These are phyloP conservation scores for Sorex fumeus DNA, from an alignment of 2,113 vertebrate species.

Conservation along the genomic window DNA sequence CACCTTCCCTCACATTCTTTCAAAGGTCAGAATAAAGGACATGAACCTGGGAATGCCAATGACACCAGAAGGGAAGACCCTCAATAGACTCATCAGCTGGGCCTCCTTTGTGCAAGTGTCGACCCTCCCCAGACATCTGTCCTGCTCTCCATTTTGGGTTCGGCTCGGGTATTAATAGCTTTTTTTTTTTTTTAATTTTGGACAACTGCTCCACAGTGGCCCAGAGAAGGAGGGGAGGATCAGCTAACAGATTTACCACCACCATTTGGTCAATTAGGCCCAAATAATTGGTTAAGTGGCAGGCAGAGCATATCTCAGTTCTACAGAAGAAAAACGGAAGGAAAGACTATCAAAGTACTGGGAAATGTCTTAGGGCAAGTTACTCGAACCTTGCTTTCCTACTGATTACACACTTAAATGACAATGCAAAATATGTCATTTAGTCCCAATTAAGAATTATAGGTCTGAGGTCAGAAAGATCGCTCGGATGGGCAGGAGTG, in stretches of 20 bases:
- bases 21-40: conserved; percentile 74
- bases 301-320: not conserved
- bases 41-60: conserved; percentile 54
- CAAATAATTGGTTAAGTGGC: conserved; percentile 16
- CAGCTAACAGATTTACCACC: conserved; percentile 21
- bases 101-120: conserved; percentile 13
- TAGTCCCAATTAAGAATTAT: conserved; percentile 16
- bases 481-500: no score
- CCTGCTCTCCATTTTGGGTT: not conserved
- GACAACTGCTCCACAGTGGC: conserved; percentile 15
- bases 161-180: not conserved
- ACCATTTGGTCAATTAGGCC: not conserved
- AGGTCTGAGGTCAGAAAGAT: not conserved
- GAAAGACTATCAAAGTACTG: not conserved
- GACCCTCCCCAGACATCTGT: not conserved
- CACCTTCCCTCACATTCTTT: conserved; percentile 61
- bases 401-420: not conserved
- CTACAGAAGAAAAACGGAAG: not conserved
- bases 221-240: conserved; percentile 26
- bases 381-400: not conserved
- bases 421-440: conserved; percentile 18
- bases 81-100: not conserved
- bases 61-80: conserved; percentile 51
- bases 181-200: not conserved
- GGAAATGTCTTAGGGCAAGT: not conserved